Percentiles rank a stretch among this genome's conserved stretches.
These are phyloP conservation scores for Drosophila bifasciata DNA, from an alignment of 1,140 invertebrate species.

Conservation along the genomic window DNA sequence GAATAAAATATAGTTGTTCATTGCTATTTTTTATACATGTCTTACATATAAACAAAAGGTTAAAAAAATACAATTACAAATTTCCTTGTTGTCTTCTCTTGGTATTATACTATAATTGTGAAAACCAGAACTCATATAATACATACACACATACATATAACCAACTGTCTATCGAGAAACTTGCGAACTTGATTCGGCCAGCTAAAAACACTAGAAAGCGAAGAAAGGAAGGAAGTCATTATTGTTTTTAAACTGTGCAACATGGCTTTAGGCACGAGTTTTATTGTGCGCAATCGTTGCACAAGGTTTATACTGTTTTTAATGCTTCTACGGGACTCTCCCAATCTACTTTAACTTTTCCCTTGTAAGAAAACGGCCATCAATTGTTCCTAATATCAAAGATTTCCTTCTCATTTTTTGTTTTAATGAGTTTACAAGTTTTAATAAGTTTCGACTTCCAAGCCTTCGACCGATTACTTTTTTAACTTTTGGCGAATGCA, in stretches of 20 bases:
- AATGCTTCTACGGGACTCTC: background rate
- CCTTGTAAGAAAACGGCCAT: slow-evolving; percentile 10
- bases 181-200: background rate
- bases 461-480: slow-evolving; percentile 1
- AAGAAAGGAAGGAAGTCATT: slow-evolving; percentile 24
- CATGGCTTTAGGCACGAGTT: slow-evolving; percentile 51
- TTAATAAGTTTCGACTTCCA: slow-evolving; percentile 10
- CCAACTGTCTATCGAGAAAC: slow-evolving; percentile 30
- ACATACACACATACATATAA: slow-evolving; percentile 39
- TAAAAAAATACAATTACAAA: slow-evolving; percentile 55
- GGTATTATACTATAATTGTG: slow-evolving; percentile 50
- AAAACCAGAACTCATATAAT: slow-evolving; percentile 51
- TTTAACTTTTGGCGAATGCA: slow-evolving; percentile 24
- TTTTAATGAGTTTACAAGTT: background rate
- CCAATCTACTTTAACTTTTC: background rate
- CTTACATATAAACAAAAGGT: slow-evolving; percentile 60
- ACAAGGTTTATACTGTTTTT: slow-evolving; percentile 5
- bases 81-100: slow-evolving; percentile 55
- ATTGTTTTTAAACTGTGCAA: slow-evolving; percentile 24
- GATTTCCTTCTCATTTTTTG: slow-evolving; percentile 13
- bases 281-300: slow-evolving; percentile 48
- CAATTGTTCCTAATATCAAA: slow-evolving; percentile 49
- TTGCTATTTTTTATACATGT: slow-evolving; percentile 66
- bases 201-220: background rate
- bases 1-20: slow-evolving; percentile 55